Evolutionary conservation across 2,888 invertebrate species (phyloP).

Genomic region (Drosophila limbata): DNA sequence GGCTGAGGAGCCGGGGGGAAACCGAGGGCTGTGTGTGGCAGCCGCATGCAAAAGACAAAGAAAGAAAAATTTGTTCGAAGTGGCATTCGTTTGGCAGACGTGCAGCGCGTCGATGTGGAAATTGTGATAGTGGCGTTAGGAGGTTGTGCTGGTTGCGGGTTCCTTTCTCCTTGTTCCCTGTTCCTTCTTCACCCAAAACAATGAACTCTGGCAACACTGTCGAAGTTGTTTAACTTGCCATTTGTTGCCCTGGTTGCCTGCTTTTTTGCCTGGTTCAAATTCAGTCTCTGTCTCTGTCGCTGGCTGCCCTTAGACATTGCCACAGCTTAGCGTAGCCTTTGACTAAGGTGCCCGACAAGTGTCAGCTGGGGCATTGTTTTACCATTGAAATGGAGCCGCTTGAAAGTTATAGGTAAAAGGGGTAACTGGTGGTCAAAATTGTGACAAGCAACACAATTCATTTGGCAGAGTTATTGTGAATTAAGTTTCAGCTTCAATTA

Average conservation of each 20-base stretch:
- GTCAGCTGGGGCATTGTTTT: constrained; percentile 59
- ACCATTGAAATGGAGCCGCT: constrained; percentile 19
- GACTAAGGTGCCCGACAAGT: constrained; percentile 71
- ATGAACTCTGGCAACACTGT: constrained; percentile 72
- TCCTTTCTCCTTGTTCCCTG: background rate
- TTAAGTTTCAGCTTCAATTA: constrained; percentile 17
- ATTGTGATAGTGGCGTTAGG: constrained; percentile 65
- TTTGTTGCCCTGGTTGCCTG: constrained; percentile 59
- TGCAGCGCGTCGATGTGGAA: constrained; percentile 78
- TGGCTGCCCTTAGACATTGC: constrained; percentile 17
- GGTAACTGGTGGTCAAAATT: constrained; percentile 35
- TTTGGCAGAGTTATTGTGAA: constrained; percentile 34
- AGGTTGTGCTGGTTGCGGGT: background rate
- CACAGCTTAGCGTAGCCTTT: constrained; percentile 69
- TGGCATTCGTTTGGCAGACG: constrained; percentile 34
- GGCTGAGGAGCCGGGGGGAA: background rate
- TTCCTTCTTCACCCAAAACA: constrained; percentile 42
- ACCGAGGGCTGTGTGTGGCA: constrained; percentile 11
- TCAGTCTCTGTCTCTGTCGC: constrained; percentile 5
- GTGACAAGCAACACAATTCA: constrained; percentile 42
- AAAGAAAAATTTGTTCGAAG: constrained; percentile 72
- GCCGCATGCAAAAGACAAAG: constrained; percentile 70
- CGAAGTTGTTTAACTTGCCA: constrained; percentile 77
- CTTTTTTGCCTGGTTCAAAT: constrained; percentile 11
- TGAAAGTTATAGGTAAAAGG: constrained; percentile 27